Evolutionary conservation across 2,888 invertebrate genomes (phyloP).

Genomic region (Apodemia mormo): DNA sequence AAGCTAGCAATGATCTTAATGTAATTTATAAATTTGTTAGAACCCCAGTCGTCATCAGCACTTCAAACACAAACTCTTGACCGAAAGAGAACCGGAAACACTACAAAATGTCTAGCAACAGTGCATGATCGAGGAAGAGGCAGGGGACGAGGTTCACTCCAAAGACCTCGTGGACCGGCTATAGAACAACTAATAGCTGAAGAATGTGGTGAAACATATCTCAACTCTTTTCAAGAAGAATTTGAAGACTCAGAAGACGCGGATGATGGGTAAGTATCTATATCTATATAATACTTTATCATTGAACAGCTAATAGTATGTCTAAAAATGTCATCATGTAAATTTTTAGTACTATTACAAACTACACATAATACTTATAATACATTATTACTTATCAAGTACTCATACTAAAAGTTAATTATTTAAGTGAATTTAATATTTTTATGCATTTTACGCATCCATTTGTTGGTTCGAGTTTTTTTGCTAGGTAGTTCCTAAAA

Average conservation of each 20-base stretch:
- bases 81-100: slow-evolving; percentile 55
- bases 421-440: too few relatives aligned
- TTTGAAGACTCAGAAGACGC: slow-evolving; percentile 83
- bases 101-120: slow-evolving; percentile 67
- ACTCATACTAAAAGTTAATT: too few relatives aligned
- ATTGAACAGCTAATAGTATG: too few relatives aligned
- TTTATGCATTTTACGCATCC: too few relatives aligned
- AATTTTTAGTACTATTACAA: too few relatives aligned
- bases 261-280: slow-evolving; percentile 68
- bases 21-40: slow-evolving; percentile 44
- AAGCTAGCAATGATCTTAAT: neutral
- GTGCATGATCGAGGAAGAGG: slow-evolving; percentile 64
- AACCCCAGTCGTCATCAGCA: slow-evolving; percentile 74
- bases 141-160: slow-evolving; percentile 56
- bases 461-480: too few relatives aligned
- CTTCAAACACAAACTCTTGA: slow-evolving; percentile 74
- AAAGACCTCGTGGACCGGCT: slow-evolving; percentile 64
- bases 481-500: too few relatives aligned
- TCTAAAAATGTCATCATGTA: too few relatives aligned
- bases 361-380: too few relatives aligned
- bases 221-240: slow-evolving; percentile 78
- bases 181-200: slow-evolving; percentile 74
- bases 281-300: too few relatives aligned
- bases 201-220: slow-evolving; percentile 67
- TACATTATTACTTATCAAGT: too few relatives aligned